These are phyloP conservation scores for Ruditapes philippinarum DNA, from an alignment of 1,140 invertebrate species.

Conservation along the genomic window DNA sequence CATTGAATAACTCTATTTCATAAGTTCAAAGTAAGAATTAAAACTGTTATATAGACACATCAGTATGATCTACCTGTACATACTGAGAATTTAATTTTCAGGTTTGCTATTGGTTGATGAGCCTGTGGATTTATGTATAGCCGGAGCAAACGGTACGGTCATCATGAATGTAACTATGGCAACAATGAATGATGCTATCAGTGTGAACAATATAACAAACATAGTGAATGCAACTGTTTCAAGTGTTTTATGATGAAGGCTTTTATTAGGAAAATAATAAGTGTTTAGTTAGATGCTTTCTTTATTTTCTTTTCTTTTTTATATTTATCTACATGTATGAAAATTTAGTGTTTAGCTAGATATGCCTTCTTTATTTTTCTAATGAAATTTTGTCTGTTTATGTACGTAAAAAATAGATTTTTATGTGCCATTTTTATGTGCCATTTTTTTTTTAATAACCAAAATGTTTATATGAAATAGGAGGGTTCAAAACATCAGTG, in stretches of 20 bases:
- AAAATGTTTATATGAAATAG: too few species aligned
- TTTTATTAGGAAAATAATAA: slow-evolving; percentile 3
- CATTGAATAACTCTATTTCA: neutral
- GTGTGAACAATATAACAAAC: neutral
- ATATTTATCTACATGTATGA: too few species aligned
- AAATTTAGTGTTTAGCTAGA: too few species aligned
- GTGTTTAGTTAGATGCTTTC: too few species aligned
- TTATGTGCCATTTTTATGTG: too few species aligned
- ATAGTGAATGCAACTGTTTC: neutral
- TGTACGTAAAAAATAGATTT: too few species aligned
- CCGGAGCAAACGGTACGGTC: slow-evolving; percentile 13
- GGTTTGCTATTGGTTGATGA: slow-evolving; percentile 49
- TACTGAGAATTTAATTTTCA: neutral
- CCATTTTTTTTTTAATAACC: too few species aligned
- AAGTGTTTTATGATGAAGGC: slow-evolving; percentile 53
- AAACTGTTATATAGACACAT: neutral
- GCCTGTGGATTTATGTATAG: slow-evolving; percentile 8
- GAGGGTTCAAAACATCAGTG: too few species aligned
- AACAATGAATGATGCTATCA: neutral
- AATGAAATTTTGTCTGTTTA: too few species aligned
- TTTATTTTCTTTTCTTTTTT: too few species aligned
- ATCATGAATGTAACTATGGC: slow-evolving; percentile 42
- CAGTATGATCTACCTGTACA: neutral
- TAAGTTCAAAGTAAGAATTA: neutral
- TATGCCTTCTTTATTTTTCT: too few species aligned